A percentile compares a stretch with the other conserved stretches of the same genome.
Evolutionary conservation across 2,888 invertebrate species (phyloP).

Genomic region (Acronicta leporina): DNA sequence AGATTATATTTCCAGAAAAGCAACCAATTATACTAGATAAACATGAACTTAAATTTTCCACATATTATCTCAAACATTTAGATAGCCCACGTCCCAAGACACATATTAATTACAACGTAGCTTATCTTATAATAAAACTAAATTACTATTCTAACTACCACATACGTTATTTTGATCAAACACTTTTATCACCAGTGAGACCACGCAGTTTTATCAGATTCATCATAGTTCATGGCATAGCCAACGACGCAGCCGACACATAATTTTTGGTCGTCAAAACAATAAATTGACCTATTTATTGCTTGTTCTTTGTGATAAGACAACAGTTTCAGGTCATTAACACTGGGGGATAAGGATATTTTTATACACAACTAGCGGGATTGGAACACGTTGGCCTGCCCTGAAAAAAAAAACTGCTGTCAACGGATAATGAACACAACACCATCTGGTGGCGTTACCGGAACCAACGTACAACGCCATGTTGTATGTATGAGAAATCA

Average conservation of each 20-base stretch:
- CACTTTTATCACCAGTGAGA: conserved; percentile 43
- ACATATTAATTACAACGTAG: conserved; percentile 52
- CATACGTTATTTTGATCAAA: conserved; percentile 52
- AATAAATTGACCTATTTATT: conserved; percentile 86
- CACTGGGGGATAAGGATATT: conserved; percentile 67
- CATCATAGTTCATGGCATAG: conserved; percentile 68
- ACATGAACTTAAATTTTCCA: conserved; percentile 43
- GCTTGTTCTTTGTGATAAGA: conserved; percentile 76
- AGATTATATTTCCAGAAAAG: conserved; percentile 9
- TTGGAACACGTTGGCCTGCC: too few species aligned
- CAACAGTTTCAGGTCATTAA: conserved; percentile 81
- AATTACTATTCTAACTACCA: conserved; percentile 50
- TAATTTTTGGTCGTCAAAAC: conserved; percentile 71
- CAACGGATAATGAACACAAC: too few species aligned
- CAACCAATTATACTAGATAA: conserved; percentile 38
- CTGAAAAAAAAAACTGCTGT: too few species aligned
- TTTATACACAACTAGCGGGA: conserved; percentile 31
- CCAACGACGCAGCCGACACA: conserved; percentile 64
- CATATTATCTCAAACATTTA: conserved; percentile 51
- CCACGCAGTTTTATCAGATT: conserved; percentile 57
- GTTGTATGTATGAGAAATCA: too few species aligned
- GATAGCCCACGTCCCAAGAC: conserved; percentile 47
- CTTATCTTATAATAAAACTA: conserved; percentile 55
- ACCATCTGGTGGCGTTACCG: too few species aligned
- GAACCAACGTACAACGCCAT: too few species aligned